Base-by-base conservation (phyloP, 1,140 invertebrate genomes). In the Bilobella aurantiaca region DNA sequence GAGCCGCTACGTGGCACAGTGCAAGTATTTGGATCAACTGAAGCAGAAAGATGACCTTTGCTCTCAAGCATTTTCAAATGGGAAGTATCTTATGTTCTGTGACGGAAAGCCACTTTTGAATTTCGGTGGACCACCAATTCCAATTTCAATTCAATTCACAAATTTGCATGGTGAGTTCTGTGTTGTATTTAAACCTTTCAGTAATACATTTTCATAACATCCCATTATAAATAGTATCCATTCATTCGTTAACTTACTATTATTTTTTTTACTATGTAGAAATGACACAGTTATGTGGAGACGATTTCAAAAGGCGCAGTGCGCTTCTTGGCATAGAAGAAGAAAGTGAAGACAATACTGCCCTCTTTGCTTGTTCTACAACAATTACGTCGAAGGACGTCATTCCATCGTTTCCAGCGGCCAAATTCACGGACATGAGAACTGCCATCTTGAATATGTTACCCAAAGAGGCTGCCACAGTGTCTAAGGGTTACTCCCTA, bases 401-500 rank as follows among this genome's bases (percentile, higher is more conserved):
- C 21, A 18, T 1, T 61, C 37, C n/a, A n/a, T n/a, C n/a, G n/a
- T n/a, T 32, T 66, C 56, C 3, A 61, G 34, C 32, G 25, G 69
- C 63, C 21, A 46, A 46, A 21, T 74, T 74, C 65, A 25, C 49
- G 5, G 74, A 74, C 57, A 72, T 74, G 63, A 31, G 74, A 57
- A 66, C n/a, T 14, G 67, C 66, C 0, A 32, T 74, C 1, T 58
- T 72, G n/a, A 58, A 59, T 12, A 23, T 73, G 46, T 37, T 49
- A 21, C 30, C 32, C 14, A 27, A 62, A 58, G 63, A 73, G 42
- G 60, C 66, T 14, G 29, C 56, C 3, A 61, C 69, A 25, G 69
- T 73, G 18, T 69, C 67, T 1, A 47, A 71, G 34, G 79, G 78
- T 14, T 72, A 78, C 37, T 76, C 79, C 1, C 70, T 82, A 28